Base-by-base conservation (phyloP, 2,797 vertebrate species). In the Fistularia commersonii region DNA sequence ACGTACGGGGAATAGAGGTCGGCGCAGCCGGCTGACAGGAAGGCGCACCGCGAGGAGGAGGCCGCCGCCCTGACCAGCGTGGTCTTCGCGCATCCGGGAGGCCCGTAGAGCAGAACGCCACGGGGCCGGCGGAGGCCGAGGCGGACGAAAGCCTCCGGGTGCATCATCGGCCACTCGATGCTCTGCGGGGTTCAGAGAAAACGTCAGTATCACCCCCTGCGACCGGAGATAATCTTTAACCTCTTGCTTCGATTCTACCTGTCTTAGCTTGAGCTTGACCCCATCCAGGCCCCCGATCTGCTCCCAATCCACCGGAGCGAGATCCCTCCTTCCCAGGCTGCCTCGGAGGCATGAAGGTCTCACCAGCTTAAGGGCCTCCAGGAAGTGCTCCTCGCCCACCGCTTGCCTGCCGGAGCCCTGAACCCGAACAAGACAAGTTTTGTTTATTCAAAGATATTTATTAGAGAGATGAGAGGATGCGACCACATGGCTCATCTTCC, bases 81-180 rank as follows among this genome's bases (percentile, higher is more conserved):
- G 3, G 97, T 99, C 80, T 99, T 99, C 6, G 94, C 96, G 57
- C 97, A 99, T 3, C 97, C 97, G 0, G 97, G 91, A 0, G 97
- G 97, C 6, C 95, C 97, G 0, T 90, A 95, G 7, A 99, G 91
- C 56, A 99, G 89, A 68, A 98, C 81, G 0, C 97, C 97, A 11
- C 86, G 91, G 0, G 94, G 94, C 5, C 80, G 91, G 32, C 85
- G 72, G 52, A 98, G 87, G 6, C 95, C 95, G 82, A 99, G 88
- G 51, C 94, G 89, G 6, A 84, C 72, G 57, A 99, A 96, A 0
- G 95, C 94, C 54, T 91, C 88, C 0, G 96, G 95, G 66, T 91
- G 93, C 55, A 77, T 93, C 89, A 98, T 88, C 1, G 96, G 95
- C 97, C 96, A 98, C 75, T 98, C 94, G 1, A 98, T 83, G 41